Base-by-base conservation (phyloP, 2,888 invertebrate genomes). In the Melanotus villosus region DNA sequence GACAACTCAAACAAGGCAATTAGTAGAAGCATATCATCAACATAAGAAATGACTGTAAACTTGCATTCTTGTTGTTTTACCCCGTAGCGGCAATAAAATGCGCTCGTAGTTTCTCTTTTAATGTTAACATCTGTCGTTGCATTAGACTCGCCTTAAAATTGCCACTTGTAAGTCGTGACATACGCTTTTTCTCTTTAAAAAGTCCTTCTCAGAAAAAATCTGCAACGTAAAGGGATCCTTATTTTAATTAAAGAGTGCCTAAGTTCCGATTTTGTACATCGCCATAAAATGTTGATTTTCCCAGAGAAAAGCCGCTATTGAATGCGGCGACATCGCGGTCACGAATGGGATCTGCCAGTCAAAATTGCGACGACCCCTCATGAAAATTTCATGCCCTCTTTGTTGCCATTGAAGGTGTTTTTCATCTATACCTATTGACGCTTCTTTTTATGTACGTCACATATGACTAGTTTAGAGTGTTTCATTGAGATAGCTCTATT, bases 311-410 rank as follows among this genome's bases (percentile, higher is more conserved):
- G 41, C 67, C 41, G 50, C 58, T 57, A 63, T 57, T 68, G 68
- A 68, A 68, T 56, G 45, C 47, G 47, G 57, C 45, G 58, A 58
- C 58, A 58, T 50, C 57, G 58, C 45, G 65, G 69, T 60, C 69
- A 69, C 59, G 65, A 65, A 52, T 60, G 38, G 65, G 45, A 69
- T 69, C 57, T 65, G 47, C 69, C 60, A 59, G 69, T 69, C 69
- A 69, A 69, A 69, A 69, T 65, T 65, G 45, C 60, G 58, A 18
- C 59, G 59, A 60, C 65, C 65, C 65, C 65, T 69, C 69, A 69
- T 69, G 69, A 69, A 69, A 69, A 69, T 69, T 69, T 69, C 69
- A 69, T 69, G 45, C 23, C 43, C 57, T 52, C 63, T 68, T 68
- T 69, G 64, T 69, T 50, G 59, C 54, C 34, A 45, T 65, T 56